Evolutionary conservation across 2,113 vertebrate genomes (phyloP).

Genomic region (Ptilorrhoa leucosticta): DNA sequence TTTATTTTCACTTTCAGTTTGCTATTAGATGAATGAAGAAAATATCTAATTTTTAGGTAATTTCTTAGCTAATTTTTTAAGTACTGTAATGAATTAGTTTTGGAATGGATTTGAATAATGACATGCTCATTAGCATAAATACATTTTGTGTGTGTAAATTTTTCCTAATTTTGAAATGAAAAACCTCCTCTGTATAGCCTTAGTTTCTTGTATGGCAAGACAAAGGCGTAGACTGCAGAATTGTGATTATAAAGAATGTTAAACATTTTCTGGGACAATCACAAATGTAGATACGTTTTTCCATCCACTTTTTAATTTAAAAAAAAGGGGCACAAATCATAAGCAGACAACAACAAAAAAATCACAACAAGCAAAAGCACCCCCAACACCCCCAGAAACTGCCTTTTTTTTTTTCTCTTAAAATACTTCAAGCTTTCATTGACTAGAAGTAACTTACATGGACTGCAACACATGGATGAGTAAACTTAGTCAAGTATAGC

Average conservation of each 20-base stretch:
- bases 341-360: not conserved
- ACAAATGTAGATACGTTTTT: not conserved
- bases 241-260: not conserved
- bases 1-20: conserved; percentile 38
- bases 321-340: not conserved
- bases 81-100: not conserved
- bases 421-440: not conserved
- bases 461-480: not conserved
- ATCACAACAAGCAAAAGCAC: not conserved
- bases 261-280: not conserved
- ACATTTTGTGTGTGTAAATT: not conserved
- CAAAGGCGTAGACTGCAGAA: not conserved
- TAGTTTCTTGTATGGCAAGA: not conserved
- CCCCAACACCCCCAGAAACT: rapidly evolving
- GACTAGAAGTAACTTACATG: not conserved
- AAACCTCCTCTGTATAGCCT: not conserved
- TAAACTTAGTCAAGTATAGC: not conserved
- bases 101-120: not conserved
- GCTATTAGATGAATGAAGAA: conserved; percentile 48
- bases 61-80: conserved; percentile 4
- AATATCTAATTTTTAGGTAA: conserved; percentile 28
- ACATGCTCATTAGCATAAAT: not conserved
- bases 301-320: not conserved
- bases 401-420: not conserved
- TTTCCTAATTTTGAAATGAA: not conserved